Base-by-base conservation (phyloP, 2,888 invertebrate genomes). In the Apocheima hispidaria region DNA sequence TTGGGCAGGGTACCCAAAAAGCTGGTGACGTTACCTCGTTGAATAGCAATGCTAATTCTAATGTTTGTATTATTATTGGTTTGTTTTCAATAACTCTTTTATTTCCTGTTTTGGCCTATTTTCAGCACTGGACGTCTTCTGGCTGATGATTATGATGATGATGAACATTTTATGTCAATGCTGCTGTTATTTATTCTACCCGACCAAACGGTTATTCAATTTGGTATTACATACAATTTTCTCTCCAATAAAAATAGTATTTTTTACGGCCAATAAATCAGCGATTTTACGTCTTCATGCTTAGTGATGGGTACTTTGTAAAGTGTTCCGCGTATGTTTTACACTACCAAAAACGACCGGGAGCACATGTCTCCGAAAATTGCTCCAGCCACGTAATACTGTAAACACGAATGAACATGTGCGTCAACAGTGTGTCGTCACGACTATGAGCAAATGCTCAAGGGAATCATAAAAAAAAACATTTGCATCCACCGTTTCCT, bases 361-460 rank as follows among this genome's bases (percentile, higher is more conserved):
- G 44, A 70, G 43, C 66, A 72, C 67, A 63, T 66, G 69, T 66
- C 66, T 67, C 60, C 65, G 59, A 60, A 70, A 72, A 74, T 71
- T 73, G 63, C 63, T 73, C 61, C 46, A 65, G 4, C 21, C 35
- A 35, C 3, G 20, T 35, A 35, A 43, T 35, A 21, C 4, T 10
- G 3, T 10, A n/a, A 35, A 35, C 4, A n/a, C 5, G 46, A 46
- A 30, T 12, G 18, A 14, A 6, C 26, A 49, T 14, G 35, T 21
- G 7, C 5, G 21, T 46, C 1, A 5, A 2, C 0, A n/a, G n/a
- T 3, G 18, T 30, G 10, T 46, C 18, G 28, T 7, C 30, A 18
- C 1, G 18, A 12, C 30, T 46, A 46, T 30, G 46, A 46, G 18
- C 46, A 30, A 30, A 46, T 6, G 1, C 10, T 2, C 2, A n/a